Base-by-base conservation (phyloP, 2,113 vertebrate species). In the Aldabrachelys gigantea region DNA sequence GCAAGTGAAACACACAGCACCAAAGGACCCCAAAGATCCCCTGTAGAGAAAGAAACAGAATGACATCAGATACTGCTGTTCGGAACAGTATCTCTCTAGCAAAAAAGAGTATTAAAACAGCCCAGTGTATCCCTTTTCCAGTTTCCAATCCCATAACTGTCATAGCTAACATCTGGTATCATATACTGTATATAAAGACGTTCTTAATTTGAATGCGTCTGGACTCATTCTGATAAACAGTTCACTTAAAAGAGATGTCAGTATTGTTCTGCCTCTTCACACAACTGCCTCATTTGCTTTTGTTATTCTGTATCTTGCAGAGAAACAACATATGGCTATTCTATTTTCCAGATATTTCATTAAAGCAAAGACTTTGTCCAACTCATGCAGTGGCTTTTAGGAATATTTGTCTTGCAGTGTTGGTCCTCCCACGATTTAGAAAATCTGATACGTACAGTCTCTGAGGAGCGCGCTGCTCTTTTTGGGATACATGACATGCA, bases 1-100 rank as follows among this genome's bases (percentile, higher is more conserved):
- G 99, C 99, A 93, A 99, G 98, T 0, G 99, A 98, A 27, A 99
- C 99, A 97, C 99, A 99, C 35, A 99, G 99, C 92, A 99, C 98
- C 95, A 99, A 97, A 6, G 99, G 99, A 53, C 99, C 99, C 99
- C 99, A 99, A 53, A 99, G 98, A 97, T 99, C 99, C 99, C 99
- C 99, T 99, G 97, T 0, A 92, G 97, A 94, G 54, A 44, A 12
- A 92, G 75, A 88, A 82, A 85, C 10, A 24, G 53, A 50, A 52
- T 4, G 9, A 52, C 4, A 35, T 19, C 4, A 29, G 0, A 57
- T 24, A 49, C 53, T 0, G 47, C 78, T 0, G 12, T 17, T 17
- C 44, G 5, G 8, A 7, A 53, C 4, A 24, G 56, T 10, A 1
- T 0, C 27, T 29, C 5, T 72, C 24, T 54, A 22, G 31, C 54